A percentile compares a stretch with the other conserved stretches of the same genome.
These are phyloP conservation scores for Drosophila subquinaria DNA, from an alignment of 2,888 invertebrate species.

Conservation along the genomic window DNA sequence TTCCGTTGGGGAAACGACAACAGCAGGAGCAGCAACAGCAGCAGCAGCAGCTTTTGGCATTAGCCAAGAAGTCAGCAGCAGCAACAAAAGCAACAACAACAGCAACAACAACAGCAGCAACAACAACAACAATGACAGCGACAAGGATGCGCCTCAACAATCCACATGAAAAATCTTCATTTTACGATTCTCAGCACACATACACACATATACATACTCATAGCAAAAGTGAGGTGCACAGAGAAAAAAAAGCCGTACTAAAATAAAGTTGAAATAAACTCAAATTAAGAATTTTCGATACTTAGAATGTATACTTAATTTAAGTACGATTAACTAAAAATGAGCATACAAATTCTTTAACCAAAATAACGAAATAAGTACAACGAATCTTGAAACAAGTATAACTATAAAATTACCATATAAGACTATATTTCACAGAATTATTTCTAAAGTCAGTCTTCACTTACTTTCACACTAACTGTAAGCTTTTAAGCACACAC, in stretches of 20 bases:
- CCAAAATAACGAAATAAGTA: too few relatives aligned
- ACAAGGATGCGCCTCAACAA: conserved; percentile 62
- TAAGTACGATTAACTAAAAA: too few relatives aligned
- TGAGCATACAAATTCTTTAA: too few relatives aligned
- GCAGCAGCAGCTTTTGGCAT: conserved; percentile 63
- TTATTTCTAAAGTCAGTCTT: too few relatives aligned
- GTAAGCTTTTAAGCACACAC: too few relatives aligned
- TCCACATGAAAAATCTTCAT: conserved; percentile 82
- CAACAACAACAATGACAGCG: conserved; percentile 59
- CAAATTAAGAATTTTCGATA: too few relatives aligned
- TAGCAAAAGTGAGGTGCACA: background rate
- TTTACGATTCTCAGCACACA: conserved; percentile 77
- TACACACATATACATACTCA: conserved; percentile 18
- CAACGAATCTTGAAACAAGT: too few relatives aligned
- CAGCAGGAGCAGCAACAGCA: conserved; percentile 35
- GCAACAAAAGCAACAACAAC: conserved; percentile 22
- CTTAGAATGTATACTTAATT: too few relatives aligned
- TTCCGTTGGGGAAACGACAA: conserved; percentile 74
- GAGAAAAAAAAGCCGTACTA: background rate
- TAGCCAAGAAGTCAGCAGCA: conserved; percentile 64
- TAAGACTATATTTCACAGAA: too few relatives aligned
- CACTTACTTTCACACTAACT: too few relatives aligned
- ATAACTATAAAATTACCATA: too few relatives aligned
- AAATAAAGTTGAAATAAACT: too few relatives aligned
- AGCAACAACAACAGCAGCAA: conserved; percentile 25